Percentiles rank a stretch among this genome's conserved stretches.
phyloP scores from a whole-genome alignment of 2,888 invertebrate genomes.

The Heliconius ismenius region DNA sequence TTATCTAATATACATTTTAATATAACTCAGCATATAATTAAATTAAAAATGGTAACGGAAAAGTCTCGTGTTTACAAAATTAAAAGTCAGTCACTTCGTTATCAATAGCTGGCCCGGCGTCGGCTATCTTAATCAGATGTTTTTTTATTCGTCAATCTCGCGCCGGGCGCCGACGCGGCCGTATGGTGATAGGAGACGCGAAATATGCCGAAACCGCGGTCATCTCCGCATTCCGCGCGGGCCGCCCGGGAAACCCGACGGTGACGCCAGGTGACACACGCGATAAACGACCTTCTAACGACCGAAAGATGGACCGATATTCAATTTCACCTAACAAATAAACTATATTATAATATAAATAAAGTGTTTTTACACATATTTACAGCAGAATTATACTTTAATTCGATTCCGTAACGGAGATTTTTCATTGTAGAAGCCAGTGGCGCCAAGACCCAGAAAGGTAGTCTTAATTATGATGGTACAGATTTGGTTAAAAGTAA shows the following conservation, averaged over 20 bases:
- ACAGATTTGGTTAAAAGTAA: slow-evolving; percentile 54
- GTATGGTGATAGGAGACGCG: slow-evolving; percentile 67
- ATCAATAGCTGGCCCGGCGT: slow-evolving; percentile 39
- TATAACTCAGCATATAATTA: slow-evolving; percentile 22
- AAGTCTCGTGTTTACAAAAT: slow-evolving; percentile 32
- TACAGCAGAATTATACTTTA: slow-evolving; percentile 32
- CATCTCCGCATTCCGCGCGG: slow-evolving; percentile 77
- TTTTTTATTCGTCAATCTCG: slow-evolving; percentile 45
- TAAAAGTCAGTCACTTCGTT: slow-evolving; percentile 12
- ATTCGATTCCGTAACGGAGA: not conserved
- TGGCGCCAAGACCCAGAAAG: slow-evolving; percentile 58
- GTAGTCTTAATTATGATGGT: slow-evolving; percentile 45
- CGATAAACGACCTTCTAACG: slow-evolving; percentile 51
- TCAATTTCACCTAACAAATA: slow-evolving; percentile 16
- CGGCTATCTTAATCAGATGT: slow-evolving; percentile 45
- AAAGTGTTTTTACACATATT: not conserved
- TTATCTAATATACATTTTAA: slow-evolving; percentile 16
- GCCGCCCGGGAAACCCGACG: slow-evolving; percentile 64
- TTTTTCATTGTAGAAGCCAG: slow-evolving; percentile 31
- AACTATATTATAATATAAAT: not conserved
- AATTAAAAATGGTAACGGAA: slow-evolving; percentile 33
- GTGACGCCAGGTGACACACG: slow-evolving; percentile 38
- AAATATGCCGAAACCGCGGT: slow-evolving; percentile 63
- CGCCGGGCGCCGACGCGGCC: slow-evolving; percentile 54
- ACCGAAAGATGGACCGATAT: slow-evolving; percentile 42